Conservation (phyloP, 2,888 invertebrate species). For the Frankliniella fusca region DNA sequence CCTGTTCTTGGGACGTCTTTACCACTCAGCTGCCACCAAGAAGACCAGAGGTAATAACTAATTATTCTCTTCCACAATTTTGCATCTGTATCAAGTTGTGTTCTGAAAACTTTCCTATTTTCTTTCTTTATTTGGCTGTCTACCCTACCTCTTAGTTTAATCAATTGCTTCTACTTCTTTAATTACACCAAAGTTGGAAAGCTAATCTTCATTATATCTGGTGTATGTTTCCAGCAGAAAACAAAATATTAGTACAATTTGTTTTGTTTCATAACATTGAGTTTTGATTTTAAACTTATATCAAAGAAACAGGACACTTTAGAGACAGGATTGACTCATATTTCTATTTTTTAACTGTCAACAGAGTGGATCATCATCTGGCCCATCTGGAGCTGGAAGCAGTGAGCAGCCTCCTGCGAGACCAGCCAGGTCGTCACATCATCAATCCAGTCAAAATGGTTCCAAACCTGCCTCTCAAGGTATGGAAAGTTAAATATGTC, state of each 20-base stretch:
- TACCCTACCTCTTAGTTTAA: no score
- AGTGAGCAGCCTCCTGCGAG: background rate
- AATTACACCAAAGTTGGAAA: no score
- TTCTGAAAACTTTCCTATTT: background rate
- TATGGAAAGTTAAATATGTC: background rate
- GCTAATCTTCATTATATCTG: no score
- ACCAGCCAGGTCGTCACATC: background rate
- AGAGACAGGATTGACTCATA: background rate
- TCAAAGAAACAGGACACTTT: no score
- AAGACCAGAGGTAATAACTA: conserved; percentile 79
- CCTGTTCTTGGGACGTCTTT: conserved; percentile 37
- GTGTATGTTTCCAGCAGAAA: no score
- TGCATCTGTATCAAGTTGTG: background rate
- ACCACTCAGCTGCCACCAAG: conserved; percentile 71
- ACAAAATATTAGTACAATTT: no score
- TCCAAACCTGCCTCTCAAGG: background rate
- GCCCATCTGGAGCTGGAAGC: background rate
- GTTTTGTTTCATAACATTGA: no score
- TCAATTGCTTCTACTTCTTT: no score
- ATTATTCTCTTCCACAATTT: conserved; percentile 33
- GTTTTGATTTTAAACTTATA: no score
- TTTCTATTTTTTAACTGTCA: background rate
- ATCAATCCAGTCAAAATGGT: background rate
- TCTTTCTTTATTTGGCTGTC: background rate
- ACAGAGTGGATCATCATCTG: background rate